Conservation (phyloP, 2,888 invertebrate genomes). For the Miltochrista miniata region DNA sequence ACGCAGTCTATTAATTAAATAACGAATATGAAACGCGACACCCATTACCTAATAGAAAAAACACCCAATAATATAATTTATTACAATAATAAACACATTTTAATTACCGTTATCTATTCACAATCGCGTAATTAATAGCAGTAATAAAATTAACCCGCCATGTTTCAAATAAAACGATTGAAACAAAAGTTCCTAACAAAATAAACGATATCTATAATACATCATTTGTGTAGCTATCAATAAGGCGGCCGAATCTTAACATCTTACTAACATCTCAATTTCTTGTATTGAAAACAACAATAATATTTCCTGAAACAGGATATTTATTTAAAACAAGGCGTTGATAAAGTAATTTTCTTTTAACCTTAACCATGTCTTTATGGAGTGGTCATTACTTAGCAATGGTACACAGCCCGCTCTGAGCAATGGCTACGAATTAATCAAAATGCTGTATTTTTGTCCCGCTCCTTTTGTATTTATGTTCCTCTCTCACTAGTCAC, state of each 20-base stretch:
- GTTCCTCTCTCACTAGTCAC: constrained; percentile 72
- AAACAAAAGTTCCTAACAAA: constrained; percentile 54
- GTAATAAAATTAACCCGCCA: constrained; percentile 55
- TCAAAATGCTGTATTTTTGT: constrained; percentile 81
- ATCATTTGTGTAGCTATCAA: constrained; percentile 80
- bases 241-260: constrained; percentile 77
- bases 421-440: constrained; percentile 82
- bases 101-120: constrained; percentile 51
- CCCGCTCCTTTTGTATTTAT: constrained; percentile 63
- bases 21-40: constrained; percentile 30
- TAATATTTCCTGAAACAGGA: constrained; percentile 84
- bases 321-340: constrained; percentile 84
- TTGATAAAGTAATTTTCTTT: constrained; percentile 84
- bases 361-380: constrained; percentile 84
- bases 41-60: constrained; percentile 31
- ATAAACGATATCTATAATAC: constrained; percentile 72
- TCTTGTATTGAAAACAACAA: constrained; percentile 82
- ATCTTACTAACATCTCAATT: constrained; percentile 80
- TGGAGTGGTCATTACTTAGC: constrained; percentile 84
- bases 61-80: constrained; percentile 34
- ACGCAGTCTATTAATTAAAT: constrained; percentile 24
- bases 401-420: constrained; percentile 82
- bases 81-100: constrained; percentile 45
- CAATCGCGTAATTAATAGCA: constrained; percentile 52
- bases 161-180: constrained; percentile 48